These are phyloP conservation scores for Podocnemis expansa DNA, from an alignment of 2,113 vertebrate genomes.

Conservation along the genomic window DNA sequence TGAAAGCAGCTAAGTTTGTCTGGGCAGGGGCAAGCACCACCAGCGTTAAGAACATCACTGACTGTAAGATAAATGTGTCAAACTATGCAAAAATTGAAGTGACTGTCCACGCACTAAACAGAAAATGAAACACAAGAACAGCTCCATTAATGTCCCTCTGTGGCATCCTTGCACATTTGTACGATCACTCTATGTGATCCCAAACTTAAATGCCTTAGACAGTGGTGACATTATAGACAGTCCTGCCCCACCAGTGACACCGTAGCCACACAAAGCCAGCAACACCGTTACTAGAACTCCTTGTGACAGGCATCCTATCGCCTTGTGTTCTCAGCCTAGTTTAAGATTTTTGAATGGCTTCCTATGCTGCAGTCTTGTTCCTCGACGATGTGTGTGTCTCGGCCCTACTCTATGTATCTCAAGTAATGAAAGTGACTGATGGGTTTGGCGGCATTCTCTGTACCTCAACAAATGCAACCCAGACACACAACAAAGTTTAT, in stretches of 20 bases:
- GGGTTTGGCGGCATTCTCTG: conserved; percentile 9
- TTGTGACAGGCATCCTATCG: neutral
- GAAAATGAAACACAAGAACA: neutral
- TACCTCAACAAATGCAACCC: conserved; percentile 37
- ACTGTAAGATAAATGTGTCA: neutral
- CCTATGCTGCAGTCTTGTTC: conserved; percentile 47
- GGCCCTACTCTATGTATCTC: conserved; percentile 5
- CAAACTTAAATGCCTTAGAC: neutral
- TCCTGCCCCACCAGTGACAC: neutral
- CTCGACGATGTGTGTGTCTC: conserved; percentile 19
- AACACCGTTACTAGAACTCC: neutral
- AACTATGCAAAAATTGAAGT: neutral
- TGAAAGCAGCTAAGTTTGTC: neutral
- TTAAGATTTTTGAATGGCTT: neutral
- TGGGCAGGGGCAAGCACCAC: too few species aligned
- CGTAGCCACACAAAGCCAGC: neutral
- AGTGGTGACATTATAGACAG: rapidly evolving
- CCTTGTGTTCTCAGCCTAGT: neutral
- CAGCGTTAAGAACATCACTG: neutral
- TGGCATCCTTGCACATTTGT: too few species aligned
- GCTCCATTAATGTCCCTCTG: neutral
- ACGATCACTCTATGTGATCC: neutral
- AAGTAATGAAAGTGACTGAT: conserved; percentile 43
- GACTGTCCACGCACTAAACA: neutral
- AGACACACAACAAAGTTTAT: conserved; percentile 50